Conservation (phyloP, 2,888 invertebrate genomes). For the Drosophila niveifrons region DNA sequence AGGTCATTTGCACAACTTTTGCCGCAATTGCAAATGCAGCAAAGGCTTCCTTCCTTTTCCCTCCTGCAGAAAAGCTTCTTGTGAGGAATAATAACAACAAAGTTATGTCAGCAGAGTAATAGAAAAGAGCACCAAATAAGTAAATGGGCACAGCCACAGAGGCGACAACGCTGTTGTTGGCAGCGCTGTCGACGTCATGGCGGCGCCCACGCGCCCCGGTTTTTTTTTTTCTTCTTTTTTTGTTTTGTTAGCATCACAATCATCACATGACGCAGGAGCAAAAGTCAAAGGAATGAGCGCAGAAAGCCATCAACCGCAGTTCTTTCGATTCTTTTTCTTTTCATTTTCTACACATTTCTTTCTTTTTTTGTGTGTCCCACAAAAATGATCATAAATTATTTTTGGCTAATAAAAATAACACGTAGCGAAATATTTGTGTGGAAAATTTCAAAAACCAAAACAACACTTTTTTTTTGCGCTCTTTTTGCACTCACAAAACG, state of each 20-base stretch:
- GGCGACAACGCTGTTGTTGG: slow-evolving; percentile 35
- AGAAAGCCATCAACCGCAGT: slow-evolving; percentile 30
- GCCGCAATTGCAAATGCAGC: slow-evolving; percentile 33
- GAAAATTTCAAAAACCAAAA: slow-evolving; percentile 54
- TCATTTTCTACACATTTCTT: slow-evolving; percentile 3
- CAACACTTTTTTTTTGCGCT: not conserved
- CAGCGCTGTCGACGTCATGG: slow-evolving; percentile 68
- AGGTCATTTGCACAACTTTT: slow-evolving; percentile 49
- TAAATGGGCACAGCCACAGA: slow-evolving; percentile 36
- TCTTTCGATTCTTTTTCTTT: slow-evolving; percentile 12
- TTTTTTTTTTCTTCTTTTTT: slow-evolving; percentile 7
- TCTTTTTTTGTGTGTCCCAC: slow-evolving; percentile 29
- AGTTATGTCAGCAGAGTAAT: slow-evolving; percentile 46
- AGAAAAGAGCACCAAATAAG: slow-evolving; percentile 24
- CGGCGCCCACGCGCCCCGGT: slow-evolving; percentile 68
- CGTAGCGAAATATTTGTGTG: slow-evolving; percentile 38
- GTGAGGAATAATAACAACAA: not conserved
- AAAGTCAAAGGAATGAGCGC: slow-evolving; percentile 30
- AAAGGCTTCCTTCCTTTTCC: not conserved
- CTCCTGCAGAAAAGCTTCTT: slow-evolving; percentile 1
- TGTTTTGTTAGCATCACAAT: slow-evolving; percentile 40
- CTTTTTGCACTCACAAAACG: slow-evolving; percentile 7
- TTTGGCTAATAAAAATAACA: slow-evolving; percentile 33
- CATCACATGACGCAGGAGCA: slow-evolving; percentile 71
- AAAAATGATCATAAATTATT: slow-evolving; percentile 54